Conservation (phyloP, 2,797 vertebrate species). For the Labeo calbasu region DNA sequence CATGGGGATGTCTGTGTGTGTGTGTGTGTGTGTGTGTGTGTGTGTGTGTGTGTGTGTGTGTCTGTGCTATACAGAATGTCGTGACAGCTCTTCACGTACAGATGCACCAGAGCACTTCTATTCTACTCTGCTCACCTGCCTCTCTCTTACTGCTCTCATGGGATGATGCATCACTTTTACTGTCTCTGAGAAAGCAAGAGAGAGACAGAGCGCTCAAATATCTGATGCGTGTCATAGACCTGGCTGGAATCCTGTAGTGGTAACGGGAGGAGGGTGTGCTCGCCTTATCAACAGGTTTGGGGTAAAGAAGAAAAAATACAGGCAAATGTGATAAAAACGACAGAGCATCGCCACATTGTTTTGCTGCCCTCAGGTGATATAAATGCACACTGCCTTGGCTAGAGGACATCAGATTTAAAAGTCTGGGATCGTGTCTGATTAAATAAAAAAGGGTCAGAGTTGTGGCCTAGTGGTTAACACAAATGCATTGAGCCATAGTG, state of each 20-base stretch:
- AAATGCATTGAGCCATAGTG: neutral
- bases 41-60: neutral
- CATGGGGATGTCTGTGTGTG: neutral
- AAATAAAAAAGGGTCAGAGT: neutral
- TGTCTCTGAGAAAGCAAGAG: constrained; percentile 12
- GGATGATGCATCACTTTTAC: constrained; percentile 46
- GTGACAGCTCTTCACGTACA: constrained; percentile 50
- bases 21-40: neutral
- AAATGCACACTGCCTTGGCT: neutral
- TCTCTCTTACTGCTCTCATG: constrained; percentile 32
- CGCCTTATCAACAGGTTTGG: constrained; percentile 14
- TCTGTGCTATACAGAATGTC: neutral
- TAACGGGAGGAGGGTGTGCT: neutral
- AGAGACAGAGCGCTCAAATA: constrained; percentile 17
- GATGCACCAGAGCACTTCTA: constrained; percentile 50
- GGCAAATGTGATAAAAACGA: neutral
- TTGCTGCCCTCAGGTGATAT: constrained; percentile 6
- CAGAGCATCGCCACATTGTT: neutral
- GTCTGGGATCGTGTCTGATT: neutral
- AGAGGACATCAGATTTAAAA: neutral
- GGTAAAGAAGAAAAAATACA: neutral
- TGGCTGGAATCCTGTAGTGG: constrained; percentile 35
- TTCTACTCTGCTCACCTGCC: constrained; percentile 45
- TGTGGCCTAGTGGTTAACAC: neutral
- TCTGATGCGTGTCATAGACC: constrained; percentile 47